These are phyloP conservation scores for Meloe dianella DNA, from an alignment of 2,888 invertebrate species.

Conservation along the genomic window DNA sequence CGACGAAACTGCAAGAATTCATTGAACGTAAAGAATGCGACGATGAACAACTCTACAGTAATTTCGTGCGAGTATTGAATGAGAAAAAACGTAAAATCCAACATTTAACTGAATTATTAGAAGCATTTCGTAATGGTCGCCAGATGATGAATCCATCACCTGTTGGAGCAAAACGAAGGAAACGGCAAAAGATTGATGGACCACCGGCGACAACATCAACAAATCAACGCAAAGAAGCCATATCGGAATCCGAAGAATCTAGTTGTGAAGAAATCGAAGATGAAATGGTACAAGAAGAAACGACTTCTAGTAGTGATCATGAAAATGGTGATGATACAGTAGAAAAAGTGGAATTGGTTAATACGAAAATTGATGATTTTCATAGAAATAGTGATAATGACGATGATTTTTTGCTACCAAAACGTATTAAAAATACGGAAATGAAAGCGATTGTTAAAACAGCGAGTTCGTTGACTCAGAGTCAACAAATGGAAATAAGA, in stretches of 20 bases:
- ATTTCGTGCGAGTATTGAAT: conserved; percentile 51
- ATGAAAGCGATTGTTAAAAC: conserved; percentile 10
- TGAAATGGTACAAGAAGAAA: conserved; percentile 36
- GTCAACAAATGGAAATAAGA: not conserved
- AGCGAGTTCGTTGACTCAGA: conserved; percentile 7
- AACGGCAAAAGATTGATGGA: conserved; percentile 25
- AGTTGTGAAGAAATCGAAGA: conserved; percentile 33
- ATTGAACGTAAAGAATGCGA: conserved; percentile 40
- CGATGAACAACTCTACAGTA: conserved; percentile 48
- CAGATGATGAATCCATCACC: conserved; percentile 36
- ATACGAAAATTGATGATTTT: conserved; percentile 40
- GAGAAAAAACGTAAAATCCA: conserved; percentile 55
- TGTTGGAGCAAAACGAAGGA: conserved; percentile 28
- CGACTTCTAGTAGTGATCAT: conserved; percentile 23
- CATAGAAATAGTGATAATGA: conserved; percentile 5
- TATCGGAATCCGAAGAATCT: conserved; percentile 28
- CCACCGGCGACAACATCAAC: conserved; percentile 13
- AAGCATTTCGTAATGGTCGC: conserved; percentile 44
- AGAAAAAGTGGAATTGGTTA: conserved; percentile 16
- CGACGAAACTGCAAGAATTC: conserved; percentile 42
- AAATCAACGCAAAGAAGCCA: conserved; percentile 20
- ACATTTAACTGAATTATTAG: conserved; percentile 51
- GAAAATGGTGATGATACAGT: not conserved
- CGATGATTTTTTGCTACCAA: conserved; percentile 9
- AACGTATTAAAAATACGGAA: conserved; percentile 13